phyloP scores from a whole-genome alignment of 2,113 vertebrate species.

The Istiophorus platypterus region DNA sequence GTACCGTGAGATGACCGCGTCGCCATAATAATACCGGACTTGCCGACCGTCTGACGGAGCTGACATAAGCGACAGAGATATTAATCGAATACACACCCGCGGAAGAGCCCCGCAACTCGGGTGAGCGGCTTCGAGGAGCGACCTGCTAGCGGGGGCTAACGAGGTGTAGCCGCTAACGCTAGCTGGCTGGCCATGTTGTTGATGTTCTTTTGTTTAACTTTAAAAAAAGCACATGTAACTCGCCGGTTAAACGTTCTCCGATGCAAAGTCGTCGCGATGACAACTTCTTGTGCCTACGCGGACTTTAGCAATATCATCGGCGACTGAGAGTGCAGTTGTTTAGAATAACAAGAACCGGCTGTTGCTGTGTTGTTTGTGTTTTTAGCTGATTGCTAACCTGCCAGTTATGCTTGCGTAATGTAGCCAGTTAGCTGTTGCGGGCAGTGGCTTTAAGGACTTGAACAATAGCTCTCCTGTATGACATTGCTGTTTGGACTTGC shows the following conservation, averaged over 20 bases:
- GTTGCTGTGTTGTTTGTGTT: slow-evolving; percentile 60
- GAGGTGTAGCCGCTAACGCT: slow-evolving; percentile 59
- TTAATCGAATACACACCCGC: neutral
- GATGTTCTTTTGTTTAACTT: slow-evolving; percentile 62
- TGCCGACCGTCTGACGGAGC: neutral
- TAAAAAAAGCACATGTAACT: slow-evolving; percentile 39
- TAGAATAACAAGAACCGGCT: neutral
- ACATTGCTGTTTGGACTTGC: slow-evolving; percentile 13
- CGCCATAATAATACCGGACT: too few species aligned
- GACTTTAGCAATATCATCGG: fast-evolving
- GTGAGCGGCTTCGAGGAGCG: slow-evolving; percentile 69
- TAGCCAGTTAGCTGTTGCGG: slow-evolving; percentile 12
- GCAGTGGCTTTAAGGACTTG: neutral
- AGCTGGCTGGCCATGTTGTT: slow-evolving; percentile 64
- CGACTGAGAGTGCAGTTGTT: too few species aligned
- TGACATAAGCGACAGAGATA: neutral
- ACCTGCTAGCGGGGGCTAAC: slow-evolving; percentile 48
- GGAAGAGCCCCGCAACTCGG: slow-evolving; percentile 44
- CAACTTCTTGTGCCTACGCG: fast-evolving
- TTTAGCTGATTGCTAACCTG: slow-evolving; percentile 65
- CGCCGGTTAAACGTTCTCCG: fast-evolving
- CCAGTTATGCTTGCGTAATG: slow-evolving; percentile 52
- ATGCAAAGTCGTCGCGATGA: fast-evolving
- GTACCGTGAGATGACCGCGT: neutral
- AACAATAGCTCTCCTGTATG: slow-evolving; percentile 53